Evolutionary conservation across 2,888 invertebrate genomes (phyloP), one percentile per base, ranked within the genome.

Genomic region (Ormyrus labotus): DNA sequence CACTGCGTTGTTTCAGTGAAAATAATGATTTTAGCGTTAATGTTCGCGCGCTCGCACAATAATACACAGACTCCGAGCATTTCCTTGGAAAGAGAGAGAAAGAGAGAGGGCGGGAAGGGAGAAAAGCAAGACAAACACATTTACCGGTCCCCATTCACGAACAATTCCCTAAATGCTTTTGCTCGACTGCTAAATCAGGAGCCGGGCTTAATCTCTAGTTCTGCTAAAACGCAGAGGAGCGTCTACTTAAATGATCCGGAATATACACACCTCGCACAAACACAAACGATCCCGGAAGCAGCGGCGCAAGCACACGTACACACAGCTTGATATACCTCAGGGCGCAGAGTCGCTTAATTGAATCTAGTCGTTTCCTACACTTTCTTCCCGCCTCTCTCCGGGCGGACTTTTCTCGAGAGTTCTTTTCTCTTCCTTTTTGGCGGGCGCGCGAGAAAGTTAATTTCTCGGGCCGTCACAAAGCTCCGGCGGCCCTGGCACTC

Each of bases 171-270:
- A 69, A 76, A 76, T 76, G 61, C 63, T 75, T 53, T 48, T 13
- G 60, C 61, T 61, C 68, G 47, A 19, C 53, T 69, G 76, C 48
- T 76, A 76, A 76, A 76, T 76, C 76, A 69, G 19, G n/a, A 55
- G 47, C 34, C 13, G 58, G 65, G 9, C 63, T 69, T 69, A 76
- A 76, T 76, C 63, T 76, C 55, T 53, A 34, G 34, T 5, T 64
- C 48, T 0, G 13, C 53, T 60, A 51, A 60, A n/a, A 51, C 45
- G 19, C 51, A 47, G 7, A 53, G 5, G 13, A 34, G 34, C 34
- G 34, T 19, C 34, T 34, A 34, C 34, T 34, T 34, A 34, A 34
- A 34, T 34, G 34, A 34, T 34, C 34, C 34, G 34, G 34, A 34
- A 34, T 34, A 34, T 34, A 34, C 34, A 34, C 34, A 34, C 34